These are phyloP conservation scores for Nematostella vectensis DNA, from an alignment of 92 coral and sea anemone genomes.

Conservation along the genomic window DNA sequence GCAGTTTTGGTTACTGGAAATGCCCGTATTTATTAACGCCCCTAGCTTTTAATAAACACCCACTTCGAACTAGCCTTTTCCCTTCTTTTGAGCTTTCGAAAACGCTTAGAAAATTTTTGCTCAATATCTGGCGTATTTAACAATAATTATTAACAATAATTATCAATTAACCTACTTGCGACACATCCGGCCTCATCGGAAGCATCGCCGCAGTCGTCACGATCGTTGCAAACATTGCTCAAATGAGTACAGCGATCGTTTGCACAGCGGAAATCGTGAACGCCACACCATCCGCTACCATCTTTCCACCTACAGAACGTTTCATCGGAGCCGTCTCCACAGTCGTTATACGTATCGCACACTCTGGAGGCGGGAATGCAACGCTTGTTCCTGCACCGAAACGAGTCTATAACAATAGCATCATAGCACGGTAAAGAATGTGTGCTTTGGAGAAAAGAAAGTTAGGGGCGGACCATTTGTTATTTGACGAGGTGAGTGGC, in stretches of 20 bases:
- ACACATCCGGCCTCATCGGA: constrained; percentile 55
- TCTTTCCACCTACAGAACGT: constrained; percentile 34
- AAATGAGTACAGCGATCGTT: constrained; percentile 33
- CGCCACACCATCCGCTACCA: constrained; percentile 47
- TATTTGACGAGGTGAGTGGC: too few relatives aligned
- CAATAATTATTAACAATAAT: too few relatives aligned
- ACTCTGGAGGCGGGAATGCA: constrained; percentile 31
- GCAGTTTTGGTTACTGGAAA: too few relatives aligned
- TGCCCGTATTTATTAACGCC: too few relatives aligned
- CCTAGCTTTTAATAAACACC: too few relatives aligned
- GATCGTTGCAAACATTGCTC: constrained; percentile 37
- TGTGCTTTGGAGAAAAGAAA: too few relatives aligned
- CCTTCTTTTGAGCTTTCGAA: too few relatives aligned
- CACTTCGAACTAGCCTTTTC: too few relatives aligned
- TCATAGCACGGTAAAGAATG: too few relatives aligned
- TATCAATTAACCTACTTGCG: constrained; percentile 5
- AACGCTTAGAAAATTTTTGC: too few relatives aligned
- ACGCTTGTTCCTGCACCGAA: constrained; percentile 30
- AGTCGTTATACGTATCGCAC: constrained; percentile 54
- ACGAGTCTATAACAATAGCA: constrained; percentile 2
- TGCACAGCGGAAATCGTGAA: constrained; percentile 38
- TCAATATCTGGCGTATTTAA: too few relatives aligned
- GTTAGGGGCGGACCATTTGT: too few relatives aligned
- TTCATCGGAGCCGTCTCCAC: constrained; percentile 70
- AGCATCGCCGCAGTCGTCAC: constrained; percentile 39